Conservation (phyloP, 2,797 vertebrate species). For the Champsocephalus esox region DNA sequence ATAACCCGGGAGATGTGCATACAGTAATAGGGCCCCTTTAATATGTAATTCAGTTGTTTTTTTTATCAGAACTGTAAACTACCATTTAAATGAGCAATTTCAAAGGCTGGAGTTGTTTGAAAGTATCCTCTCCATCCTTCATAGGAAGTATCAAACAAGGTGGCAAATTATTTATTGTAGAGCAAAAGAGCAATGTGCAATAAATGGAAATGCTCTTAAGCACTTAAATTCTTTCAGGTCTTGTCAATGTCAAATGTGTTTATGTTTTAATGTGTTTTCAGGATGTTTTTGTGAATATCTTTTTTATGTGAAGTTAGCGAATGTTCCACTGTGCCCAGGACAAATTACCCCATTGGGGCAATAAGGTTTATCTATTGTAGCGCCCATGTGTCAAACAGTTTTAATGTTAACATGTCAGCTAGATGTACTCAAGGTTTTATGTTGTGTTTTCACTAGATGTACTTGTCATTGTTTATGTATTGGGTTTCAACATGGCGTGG, state of each 20-base stretch:
- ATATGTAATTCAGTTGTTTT: slow-evolving; percentile 6
- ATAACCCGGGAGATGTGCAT: too few species aligned
- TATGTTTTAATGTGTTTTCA: too few species aligned
- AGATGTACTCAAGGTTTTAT: slow-evolving; percentile 3
- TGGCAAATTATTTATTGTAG: neutral
- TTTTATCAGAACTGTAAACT: slow-evolving; percentile 5
- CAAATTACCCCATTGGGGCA: too few species aligned
- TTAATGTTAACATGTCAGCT: slow-evolving; percentile 4
- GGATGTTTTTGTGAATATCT: too few species aligned
- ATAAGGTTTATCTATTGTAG: neutral
- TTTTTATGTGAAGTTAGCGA: too few species aligned
- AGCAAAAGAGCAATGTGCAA: too few species aligned
- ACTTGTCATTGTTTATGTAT: neutral
- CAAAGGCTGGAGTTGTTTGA: neutral
- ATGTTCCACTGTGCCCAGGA: too few species aligned
- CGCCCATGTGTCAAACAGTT: neutral
- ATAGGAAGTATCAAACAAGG: neutral
- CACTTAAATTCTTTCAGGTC: too few species aligned
- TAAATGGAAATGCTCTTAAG: too few species aligned
- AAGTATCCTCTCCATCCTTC: neutral
- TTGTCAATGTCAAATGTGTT: too few species aligned
- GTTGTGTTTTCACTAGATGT: neutral
- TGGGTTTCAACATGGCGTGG: neutral
- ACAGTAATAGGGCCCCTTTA: too few species aligned
- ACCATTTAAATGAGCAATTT: neutral